Conservation (phyloP, 2,113 vertebrate species). For the Brienomyrus brachyistius region DNA sequence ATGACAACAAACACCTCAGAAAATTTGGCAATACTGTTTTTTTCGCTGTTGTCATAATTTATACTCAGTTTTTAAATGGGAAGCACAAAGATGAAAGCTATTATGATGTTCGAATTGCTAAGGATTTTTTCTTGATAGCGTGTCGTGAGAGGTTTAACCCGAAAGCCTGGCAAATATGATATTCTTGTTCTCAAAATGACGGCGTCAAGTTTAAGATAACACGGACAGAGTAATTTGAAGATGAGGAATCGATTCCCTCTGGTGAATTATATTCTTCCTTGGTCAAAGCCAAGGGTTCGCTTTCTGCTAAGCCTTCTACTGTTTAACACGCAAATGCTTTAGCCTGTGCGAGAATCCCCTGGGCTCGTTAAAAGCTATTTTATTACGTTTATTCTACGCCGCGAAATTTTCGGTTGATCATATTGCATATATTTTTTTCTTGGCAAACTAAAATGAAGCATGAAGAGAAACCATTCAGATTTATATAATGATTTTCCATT, state of each 20-base stretch:
- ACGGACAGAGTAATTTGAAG: conserved; percentile 58
- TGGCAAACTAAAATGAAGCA: background rate
- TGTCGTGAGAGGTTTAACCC: conserved; percentile 12
- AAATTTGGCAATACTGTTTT: background rate
- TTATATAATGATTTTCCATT: background rate
- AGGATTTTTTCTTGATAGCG: conserved; percentile 14
- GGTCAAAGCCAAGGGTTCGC: conserved; percentile 58
- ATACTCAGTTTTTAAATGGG: background rate
- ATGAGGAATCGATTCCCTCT: conserved; percentile 60
- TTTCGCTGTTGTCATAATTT: background rate
- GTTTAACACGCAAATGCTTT: conserved; percentile 38
- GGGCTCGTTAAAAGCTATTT: conserved; percentile 13
- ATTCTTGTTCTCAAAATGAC: conserved; percentile 56
- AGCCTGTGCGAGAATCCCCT: conserved; percentile 3
- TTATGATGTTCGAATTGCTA: background rate
- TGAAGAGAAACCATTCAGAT: background rate
- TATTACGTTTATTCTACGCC: conserved; percentile 13
- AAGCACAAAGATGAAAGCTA: conserved; percentile 9
- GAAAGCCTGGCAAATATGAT: conserved; percentile 45
- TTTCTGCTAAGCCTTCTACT: conserved; percentile 33
- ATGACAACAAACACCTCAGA: background rate
- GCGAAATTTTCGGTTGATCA: conserved; percentile 20
- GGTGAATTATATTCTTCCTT: conserved; percentile 39
- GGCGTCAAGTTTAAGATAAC: conserved; percentile 67
- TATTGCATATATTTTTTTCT: background rate